These are phyloP conservation scores for Sinelater perroti DNA, from an alignment of 2,888 invertebrate species.

Conservation along the genomic window DNA sequence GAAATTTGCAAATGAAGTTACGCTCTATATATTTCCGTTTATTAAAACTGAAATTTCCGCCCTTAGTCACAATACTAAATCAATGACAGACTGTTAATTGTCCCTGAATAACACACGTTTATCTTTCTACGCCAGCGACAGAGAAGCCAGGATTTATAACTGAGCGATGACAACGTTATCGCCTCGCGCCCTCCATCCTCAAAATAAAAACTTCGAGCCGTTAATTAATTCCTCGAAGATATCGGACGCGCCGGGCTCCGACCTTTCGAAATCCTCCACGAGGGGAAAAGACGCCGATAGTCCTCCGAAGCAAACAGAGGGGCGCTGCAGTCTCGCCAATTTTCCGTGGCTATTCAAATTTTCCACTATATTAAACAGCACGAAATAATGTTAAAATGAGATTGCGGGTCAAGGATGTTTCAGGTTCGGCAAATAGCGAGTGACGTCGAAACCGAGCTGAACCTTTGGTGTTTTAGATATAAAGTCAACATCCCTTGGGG, in stretches of 20 bases:
- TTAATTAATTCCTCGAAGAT: slow-evolving; percentile 26
- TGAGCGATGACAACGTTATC: too few species aligned
- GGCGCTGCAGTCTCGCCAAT: slow-evolving; percentile 1
- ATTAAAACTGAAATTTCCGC: slow-evolving; percentile 29
- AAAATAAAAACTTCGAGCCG: slow-evolving; percentile 23
- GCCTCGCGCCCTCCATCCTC: too few species aligned
- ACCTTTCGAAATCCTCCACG: background rate
- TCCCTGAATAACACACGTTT: slow-evolving; percentile 30
- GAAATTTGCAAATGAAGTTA: slow-evolving; percentile 33
- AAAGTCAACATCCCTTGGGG: slow-evolving; percentile 4
- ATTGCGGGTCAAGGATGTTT: slow-evolving; percentile 5
- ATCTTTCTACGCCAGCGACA: slow-evolving; percentile 24
- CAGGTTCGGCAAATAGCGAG: background rate
- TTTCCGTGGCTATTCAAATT: slow-evolving; percentile 8
- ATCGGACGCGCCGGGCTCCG: slow-evolving; percentile 8
- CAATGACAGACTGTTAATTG: slow-evolving; percentile 30
- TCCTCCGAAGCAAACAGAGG: slow-evolving; percentile 7
- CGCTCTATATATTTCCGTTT: slow-evolving; percentile 32
- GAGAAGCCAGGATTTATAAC: slow-evolving; percentile 33
- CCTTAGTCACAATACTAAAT: slow-evolving; percentile 30
- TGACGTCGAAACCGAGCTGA: background rate
- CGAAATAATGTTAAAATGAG: slow-evolving; percentile 1
- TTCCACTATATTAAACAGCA: slow-evolving; percentile 9
- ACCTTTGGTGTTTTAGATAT: slow-evolving; percentile 7
- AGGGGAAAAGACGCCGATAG: background rate